Conservation (phyloP, 2,888 invertebrate species). For the Flexamia atlantica region DNA sequence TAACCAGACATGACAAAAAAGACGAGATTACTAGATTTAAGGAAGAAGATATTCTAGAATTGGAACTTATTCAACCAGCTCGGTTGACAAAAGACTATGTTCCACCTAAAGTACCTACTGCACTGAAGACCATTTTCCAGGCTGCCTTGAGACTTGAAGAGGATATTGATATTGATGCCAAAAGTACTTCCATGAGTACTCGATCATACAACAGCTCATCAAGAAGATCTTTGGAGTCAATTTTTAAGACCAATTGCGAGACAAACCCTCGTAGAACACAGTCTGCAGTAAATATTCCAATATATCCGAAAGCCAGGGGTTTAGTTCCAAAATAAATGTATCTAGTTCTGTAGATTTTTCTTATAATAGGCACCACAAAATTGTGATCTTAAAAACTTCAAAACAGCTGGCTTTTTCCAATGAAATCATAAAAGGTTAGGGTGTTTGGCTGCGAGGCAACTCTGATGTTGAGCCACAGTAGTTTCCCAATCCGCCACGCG, state of each 20-base stretch:
- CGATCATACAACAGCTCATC: slow-evolving; percentile 55
- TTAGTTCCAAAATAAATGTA: slow-evolving; percentile 70
- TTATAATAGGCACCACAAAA: no score
- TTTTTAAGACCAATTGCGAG: neutral
- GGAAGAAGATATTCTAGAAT: slow-evolving; percentile 84
- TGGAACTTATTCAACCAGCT: slow-evolving; percentile 86
- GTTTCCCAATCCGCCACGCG: no score
- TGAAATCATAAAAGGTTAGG: no score
- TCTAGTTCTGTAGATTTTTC: no score
- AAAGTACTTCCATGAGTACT: slow-evolving; percentile 62
- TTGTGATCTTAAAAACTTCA: no score
- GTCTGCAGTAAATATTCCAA: slow-evolving; percentile 46
- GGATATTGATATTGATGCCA: slow-evolving; percentile 71
- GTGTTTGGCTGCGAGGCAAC: no score
- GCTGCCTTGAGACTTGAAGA: slow-evolving; percentile 77
- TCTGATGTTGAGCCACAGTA: no score
- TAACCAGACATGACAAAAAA: neutral
- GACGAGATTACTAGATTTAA: slow-evolving; percentile 57
- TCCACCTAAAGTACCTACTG: slow-evolving; percentile 84
- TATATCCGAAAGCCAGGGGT: slow-evolving; percentile 71
- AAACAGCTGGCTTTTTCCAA: no score
- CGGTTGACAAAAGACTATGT: slow-evolving; percentile 87
- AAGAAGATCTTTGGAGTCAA: slow-evolving; percentile 1
- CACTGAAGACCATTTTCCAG: slow-evolving; percentile 82
- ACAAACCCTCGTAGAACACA: neutral